Evolutionary conservation across 2,888 invertebrate species (phyloP).

Genomic region (Pristionchus japonicus): DNA sequence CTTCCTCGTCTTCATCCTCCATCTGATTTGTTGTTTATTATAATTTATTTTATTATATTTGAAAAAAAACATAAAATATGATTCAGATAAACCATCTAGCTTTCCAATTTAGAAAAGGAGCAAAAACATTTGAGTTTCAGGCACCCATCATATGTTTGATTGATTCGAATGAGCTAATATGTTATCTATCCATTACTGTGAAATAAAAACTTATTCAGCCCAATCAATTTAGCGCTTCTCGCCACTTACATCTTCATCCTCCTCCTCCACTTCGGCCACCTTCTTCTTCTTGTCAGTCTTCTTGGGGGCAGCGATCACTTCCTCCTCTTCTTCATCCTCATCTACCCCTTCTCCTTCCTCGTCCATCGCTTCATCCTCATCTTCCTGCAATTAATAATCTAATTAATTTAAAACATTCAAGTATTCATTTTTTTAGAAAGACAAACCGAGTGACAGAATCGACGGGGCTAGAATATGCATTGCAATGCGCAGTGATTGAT

Average conservation of each 20-base stretch:
- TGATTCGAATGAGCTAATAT: too few species aligned
- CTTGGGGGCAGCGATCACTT: not conserved
- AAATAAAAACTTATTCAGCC: too few species aligned
- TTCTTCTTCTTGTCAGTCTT: slow-evolving; percentile 20
- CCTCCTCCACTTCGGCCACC: slow-evolving; percentile 8
- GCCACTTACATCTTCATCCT: not conserved
- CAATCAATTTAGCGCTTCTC: not conserved
- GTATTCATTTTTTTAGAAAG: not conserved
- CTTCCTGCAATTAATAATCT: slow-evolving; percentile 5
- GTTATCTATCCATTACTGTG: too few species aligned
- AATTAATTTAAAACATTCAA: not conserved
- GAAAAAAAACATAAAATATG: too few species aligned
- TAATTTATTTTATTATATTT: too few species aligned
- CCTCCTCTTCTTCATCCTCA: not conserved
- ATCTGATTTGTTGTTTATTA: too few species aligned
- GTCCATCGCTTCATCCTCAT: slow-evolving; percentile 18
- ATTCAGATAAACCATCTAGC: too few species aligned
- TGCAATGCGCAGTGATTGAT: not conserved
- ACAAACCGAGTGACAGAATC: not conserved
- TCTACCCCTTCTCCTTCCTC: not conserved
- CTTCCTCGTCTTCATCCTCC: slow-evolving; percentile 39
- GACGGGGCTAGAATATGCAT: not conserved
- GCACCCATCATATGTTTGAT: too few species aligned
- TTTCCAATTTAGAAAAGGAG: too few species aligned
- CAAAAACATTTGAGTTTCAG: not conserved